Evolutionary conservation across 2,797 vertebrate genomes (phyloP), one percentile per base, ranked within the genome.

Genomic region (Ctenochaetus hawaiiensis): DNA sequence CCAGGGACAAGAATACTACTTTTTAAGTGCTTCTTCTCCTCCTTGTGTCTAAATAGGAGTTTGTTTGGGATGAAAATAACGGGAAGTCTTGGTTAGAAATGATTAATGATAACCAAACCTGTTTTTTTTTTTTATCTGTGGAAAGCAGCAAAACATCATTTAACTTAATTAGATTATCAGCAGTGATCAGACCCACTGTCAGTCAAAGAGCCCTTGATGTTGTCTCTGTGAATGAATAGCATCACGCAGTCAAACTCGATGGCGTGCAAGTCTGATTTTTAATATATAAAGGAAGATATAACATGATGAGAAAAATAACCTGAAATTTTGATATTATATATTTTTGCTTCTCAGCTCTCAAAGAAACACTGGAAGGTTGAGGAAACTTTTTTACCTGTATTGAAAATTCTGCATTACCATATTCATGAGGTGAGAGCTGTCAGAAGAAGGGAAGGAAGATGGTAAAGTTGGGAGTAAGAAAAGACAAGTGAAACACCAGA

Each of bases 11-110:
- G 81, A 91, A 86, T 64, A 86, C 80, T 12, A 58, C 79, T 82
- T 77, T 76, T 84, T 80, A 87, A 87, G 74, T 62, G 78, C 72
- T 67, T 78, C 76, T 81, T 74, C 72, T 78, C 64, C 61, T 58
- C 39, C 58, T 59, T 10, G 66, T 74, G 64, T 79, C 72, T 23
- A 52, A 76, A 82, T 54, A 60, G 52, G 20, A 67, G 54, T 8
- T 17, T 30, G 26, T 49, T 37, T 47, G 60, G 66, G 72, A 73
- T 53, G 52, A 79, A 80, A 78, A 47, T 6, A 41, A 61, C 12
- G 5, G 43, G 2, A 81, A 60, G 63, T 70, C 18, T 48, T 3
- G 30, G 44, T 48, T 30, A 0, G 62, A 76, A 56, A 63, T 41
- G 44, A 61, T 64, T 0, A 22, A 34, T 10, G 37, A 65, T 41